These are phyloP conservation scores for Atta texana DNA, from an alignment of 1,140 invertebrate species.

Conservation along the genomic window DNA sequence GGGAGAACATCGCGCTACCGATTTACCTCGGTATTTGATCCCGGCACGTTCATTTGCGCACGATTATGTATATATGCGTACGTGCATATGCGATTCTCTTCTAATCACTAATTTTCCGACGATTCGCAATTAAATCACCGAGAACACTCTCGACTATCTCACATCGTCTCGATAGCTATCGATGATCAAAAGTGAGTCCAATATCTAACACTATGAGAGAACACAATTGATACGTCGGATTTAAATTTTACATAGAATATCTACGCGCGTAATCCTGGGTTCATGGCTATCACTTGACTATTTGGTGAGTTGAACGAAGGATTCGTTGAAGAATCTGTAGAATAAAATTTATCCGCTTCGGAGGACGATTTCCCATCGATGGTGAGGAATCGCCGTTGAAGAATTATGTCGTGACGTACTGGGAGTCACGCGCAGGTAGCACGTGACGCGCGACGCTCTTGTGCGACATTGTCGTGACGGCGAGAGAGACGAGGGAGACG, in stretches of 20 bases:
- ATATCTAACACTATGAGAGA: neutral
- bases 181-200: neutral
- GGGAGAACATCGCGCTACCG: slow-evolving; percentile 32
- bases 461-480: slow-evolving; percentile 48
- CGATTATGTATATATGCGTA: neutral
- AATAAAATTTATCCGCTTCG: neutral
- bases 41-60: slow-evolving; percentile 29
- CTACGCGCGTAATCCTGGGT: neutral
- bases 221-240: slow-evolving; percentile 22
- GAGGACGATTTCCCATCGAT: neutral
- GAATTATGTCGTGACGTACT: slow-evolving; percentile 38
- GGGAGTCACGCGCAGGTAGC: slow-evolving; percentile 48
- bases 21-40: slow-evolving; percentile 24
- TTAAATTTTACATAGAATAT: too few species aligned
- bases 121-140: neutral
- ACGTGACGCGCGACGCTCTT: slow-evolving; percentile 67
- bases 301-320: too few species aligned
- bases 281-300: neutral
- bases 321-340: neutral
- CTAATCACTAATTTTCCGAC: neutral
- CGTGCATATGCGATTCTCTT: neutral
- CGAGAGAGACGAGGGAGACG: slow-evolving; percentile 6
- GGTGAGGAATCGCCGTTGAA: neutral
- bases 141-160: neutral
- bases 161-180: neutral